phyloP scores from a whole-genome alignment of 2,113 vertebrate genomes.

The Acanthochromis polyacanthus region DNA sequence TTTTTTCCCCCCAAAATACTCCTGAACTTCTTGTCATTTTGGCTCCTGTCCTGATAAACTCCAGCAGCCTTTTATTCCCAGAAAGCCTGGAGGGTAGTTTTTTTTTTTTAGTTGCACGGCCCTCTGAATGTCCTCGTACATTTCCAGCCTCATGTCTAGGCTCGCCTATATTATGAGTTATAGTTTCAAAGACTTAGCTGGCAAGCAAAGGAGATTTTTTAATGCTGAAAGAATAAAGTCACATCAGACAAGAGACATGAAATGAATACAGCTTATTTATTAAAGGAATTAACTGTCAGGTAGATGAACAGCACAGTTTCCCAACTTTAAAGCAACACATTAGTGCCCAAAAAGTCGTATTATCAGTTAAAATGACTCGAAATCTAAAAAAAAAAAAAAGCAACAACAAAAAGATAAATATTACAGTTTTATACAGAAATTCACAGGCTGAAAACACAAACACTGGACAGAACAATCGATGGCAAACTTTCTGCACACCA shows the following conservation, averaged over 20 bases:
- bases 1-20: too few relatives aligned
- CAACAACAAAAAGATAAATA: constrained; percentile 55
- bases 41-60: too few relatives aligned
- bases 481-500: constrained; percentile 36
- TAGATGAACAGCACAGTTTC: constrained; percentile 55
- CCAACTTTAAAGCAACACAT: constrained; percentile 57
- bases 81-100: too few relatives aligned
- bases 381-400: not conserved
- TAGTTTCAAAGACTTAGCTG: too few relatives aligned
- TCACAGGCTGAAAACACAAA: constrained; percentile 69
- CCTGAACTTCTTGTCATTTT: too few relatives aligned
- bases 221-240: not conserved
- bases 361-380: constrained; percentile 47
- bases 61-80: too few relatives aligned
- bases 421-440: constrained; percentile 63
- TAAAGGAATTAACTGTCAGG: constrained; percentile 58
- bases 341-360: constrained; percentile 53
- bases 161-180: too few relatives aligned
- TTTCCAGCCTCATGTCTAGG: too few relatives aligned
- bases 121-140: too few relatives aligned
- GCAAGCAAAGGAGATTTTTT: too few relatives aligned
- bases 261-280: constrained; percentile 68
- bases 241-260: not conserved
- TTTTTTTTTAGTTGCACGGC: too few relatives aligned
- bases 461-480: constrained; percentile 44